Evolutionary conservation across 2,888 invertebrate genomes (phyloP).

Genomic region (Drosophila mayaguana): DNA sequence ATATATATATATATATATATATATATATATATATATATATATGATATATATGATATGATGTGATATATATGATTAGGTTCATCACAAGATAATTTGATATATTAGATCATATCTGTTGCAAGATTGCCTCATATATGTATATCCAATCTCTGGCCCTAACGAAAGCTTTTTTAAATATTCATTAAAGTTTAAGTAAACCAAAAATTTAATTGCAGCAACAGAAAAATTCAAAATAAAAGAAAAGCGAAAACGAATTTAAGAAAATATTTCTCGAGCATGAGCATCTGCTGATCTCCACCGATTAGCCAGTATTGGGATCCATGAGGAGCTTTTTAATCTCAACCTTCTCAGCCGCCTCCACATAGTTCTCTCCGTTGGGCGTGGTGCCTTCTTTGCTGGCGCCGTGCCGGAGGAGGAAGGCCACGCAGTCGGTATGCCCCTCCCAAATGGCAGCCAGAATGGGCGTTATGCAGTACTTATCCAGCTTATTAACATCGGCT

Average conservation of each 20-base stretch:
- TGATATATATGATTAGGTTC: no score
- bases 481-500: constrained; percentile 96
- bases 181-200: background rate
- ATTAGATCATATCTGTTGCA: no score
- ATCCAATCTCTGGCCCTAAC: no score
- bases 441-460: constrained; percentile 98
- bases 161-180: background rate
- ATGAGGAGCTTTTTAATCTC: constrained; percentile 48
- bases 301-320: background rate
- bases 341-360: constrained; percentile 48
- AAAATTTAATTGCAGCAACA: background rate
- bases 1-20: no score
- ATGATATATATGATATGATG: no score
- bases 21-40: no score
- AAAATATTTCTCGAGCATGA: no score
- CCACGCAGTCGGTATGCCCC: constrained; percentile 96
- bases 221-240: background rate
- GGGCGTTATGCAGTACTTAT: constrained; percentile 97
- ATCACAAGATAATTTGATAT: no score
- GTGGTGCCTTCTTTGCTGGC: constrained; percentile 35
- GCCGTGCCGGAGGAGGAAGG: constrained; percentile 92
- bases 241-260: background rate
- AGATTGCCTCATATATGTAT: no score
- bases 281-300: no score
- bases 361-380: constrained; percentile 46